phyloP scores from a whole-genome alignment of 2,888 invertebrate genomes.

The Sphaerophoria rueppellii region DNA sequence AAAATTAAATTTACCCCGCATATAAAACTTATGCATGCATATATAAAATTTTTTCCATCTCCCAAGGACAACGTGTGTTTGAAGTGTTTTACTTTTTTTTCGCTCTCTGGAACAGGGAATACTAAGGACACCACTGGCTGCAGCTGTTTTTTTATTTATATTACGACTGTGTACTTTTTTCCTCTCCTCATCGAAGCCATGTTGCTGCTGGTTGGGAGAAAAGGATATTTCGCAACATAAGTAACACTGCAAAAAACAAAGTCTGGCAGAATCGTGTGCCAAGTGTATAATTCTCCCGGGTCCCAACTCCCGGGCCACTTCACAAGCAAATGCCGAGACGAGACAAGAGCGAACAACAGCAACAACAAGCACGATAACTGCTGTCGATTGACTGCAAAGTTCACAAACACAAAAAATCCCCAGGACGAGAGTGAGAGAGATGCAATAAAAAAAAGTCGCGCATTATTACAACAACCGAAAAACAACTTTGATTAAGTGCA shows the following conservation, averaged over 20 bases:
- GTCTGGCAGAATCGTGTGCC: slow-evolving; percentile 59
- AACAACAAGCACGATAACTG: slow-evolving; percentile 62
- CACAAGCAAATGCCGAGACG: slow-evolving; percentile 31
- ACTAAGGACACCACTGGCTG: slow-evolving; percentile 46
- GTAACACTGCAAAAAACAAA: slow-evolving; percentile 51
- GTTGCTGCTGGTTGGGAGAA: slow-evolving; percentile 42
- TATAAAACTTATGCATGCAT: slow-evolving; percentile 65
- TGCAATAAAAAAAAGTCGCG: slow-evolving; percentile 61
- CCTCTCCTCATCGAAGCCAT: slow-evolving; percentile 1
- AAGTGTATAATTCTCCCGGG: slow-evolving; percentile 47
- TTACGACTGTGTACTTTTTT: slow-evolving; percentile 44
- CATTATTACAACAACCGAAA: slow-evolving; percentile 73
- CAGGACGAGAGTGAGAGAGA: background rate
- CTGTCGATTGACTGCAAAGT: slow-evolving; percentile 69
- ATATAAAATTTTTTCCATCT: slow-evolving; percentile 16
- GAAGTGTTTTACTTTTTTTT: slow-evolving; percentile 4
- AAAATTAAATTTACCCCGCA: slow-evolving; percentile 71
- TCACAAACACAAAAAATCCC: slow-evolving; percentile 26
- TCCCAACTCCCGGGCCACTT: slow-evolving; percentile 43
- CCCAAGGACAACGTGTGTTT: slow-evolving; percentile 36
- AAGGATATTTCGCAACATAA: slow-evolving; percentile 69
- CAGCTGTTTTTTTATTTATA: slow-evolving; percentile 71
- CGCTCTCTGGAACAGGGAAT: background rate
- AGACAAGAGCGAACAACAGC: slow-evolving; percentile 35
- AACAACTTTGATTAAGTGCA: slow-evolving; percentile 74